These are phyloP conservation scores for Dinothrombium tinctorium DNA, from an alignment of 1,140 invertebrate genomes.

Conservation along the genomic window DNA sequence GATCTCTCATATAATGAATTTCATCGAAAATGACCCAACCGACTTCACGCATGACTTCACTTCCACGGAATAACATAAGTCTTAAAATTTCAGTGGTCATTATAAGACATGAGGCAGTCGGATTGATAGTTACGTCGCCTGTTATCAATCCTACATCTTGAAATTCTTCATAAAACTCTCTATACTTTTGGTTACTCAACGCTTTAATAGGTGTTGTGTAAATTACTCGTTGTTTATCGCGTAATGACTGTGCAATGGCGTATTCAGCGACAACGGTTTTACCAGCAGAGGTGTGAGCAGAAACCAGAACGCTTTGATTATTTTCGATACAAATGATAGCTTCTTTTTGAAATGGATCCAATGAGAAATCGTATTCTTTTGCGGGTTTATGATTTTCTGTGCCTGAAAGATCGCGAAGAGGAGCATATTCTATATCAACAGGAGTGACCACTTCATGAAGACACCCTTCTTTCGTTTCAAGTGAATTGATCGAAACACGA, in stretches of 20 bases:
- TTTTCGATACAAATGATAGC: constrained; percentile 94
- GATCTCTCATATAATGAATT: constrained; percentile 99
- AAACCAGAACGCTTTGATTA: constrained; percentile 68
- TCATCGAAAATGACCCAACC: constrained; percentile 99
- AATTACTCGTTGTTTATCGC: constrained; percentile 66
- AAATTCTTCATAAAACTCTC: constrained; percentile 94
- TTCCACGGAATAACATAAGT: constrained; percentile 95
- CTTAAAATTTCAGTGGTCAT: constrained; percentile 99
- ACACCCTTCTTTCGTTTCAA: constrained; percentile 9
- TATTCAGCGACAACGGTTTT: constrained; percentile 98
- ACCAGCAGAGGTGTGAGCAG: constrained; percentile 94
- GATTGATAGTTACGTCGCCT: constrained; percentile 97
- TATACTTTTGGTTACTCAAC: constrained; percentile 96
- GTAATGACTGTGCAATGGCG: constrained; percentile 40
- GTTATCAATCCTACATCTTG: constrained; percentile 93
- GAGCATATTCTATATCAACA: constrained; percentile 52
- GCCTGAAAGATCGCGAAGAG: constrained; percentile 27
- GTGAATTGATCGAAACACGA: constrained; percentile 1
- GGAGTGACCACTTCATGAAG: constrained; percentile 43
- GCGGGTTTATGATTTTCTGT: constrained; percentile 36
- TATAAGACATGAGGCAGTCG: constrained; percentile 83
- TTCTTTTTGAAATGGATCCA: constrained; percentile 97
- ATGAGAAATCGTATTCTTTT: constrained; percentile 75
- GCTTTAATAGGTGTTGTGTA: constrained; percentile 99
- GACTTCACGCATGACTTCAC: constrained; percentile 91